Conservation (phyloP, 1,140 invertebrate species). For the Laupala kohalensis region DNA sequence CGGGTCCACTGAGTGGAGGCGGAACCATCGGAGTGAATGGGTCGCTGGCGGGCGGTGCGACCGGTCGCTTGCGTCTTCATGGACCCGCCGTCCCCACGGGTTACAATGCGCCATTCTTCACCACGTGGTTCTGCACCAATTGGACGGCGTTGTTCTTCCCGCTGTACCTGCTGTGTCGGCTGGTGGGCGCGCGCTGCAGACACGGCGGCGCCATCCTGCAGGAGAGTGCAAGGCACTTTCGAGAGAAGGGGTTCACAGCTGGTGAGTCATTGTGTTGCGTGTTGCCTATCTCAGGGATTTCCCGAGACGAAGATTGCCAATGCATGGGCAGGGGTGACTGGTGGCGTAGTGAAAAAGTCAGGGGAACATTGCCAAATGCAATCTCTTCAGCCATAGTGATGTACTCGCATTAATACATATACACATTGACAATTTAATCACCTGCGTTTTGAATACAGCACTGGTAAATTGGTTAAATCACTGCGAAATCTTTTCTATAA, state of each 20-base stretch:
- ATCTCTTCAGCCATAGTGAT: too few species aligned
- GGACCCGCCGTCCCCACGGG: conserved; percentile 18
- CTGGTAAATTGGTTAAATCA: too few species aligned
- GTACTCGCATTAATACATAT: too few species aligned
- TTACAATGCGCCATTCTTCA: conserved; percentile 84
- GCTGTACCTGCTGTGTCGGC: conserved; percentile 62
- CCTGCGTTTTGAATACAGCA: too few species aligned
- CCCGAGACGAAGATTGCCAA: too few species aligned
- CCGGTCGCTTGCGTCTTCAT: not conserved
- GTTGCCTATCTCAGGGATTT: too few species aligned
- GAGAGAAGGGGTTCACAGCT: conserved; percentile 74
- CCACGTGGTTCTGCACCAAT: conserved; percentile 89
- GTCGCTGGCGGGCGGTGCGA: not conserved
- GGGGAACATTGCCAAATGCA: too few species aligned
- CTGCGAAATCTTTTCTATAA: too few species aligned
- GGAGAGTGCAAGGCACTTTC: conserved; percentile 67
- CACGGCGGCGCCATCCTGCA: conserved; percentile 57
- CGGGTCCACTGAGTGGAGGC: too few species aligned
- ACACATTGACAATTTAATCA: too few species aligned
- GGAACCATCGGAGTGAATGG: not conserved
- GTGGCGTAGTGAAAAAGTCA: too few species aligned
- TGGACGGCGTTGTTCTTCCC: conserved; percentile 86
- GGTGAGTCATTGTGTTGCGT: conserved; percentile 39
- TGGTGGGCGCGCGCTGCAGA: conserved; percentile 55
- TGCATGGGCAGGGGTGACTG: too few species aligned